phyloP scores from a whole-genome alignment of 2,113 vertebrate species.

The Vulpes vulpes region DNA sequence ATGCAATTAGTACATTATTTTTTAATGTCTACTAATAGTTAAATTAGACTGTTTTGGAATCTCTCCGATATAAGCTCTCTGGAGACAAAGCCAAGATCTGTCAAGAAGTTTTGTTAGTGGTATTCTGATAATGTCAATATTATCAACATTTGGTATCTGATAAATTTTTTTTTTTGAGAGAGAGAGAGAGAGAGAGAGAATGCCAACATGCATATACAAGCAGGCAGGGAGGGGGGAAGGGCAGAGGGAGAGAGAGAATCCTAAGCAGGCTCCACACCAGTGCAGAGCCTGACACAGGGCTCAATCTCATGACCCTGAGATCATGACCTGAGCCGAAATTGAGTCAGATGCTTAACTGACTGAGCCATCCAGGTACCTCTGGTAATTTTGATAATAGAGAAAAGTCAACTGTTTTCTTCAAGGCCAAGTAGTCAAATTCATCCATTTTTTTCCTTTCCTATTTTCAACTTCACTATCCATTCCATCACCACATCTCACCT shows the following conservation, averaged over 20 bases:
- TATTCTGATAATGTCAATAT: slow-evolving; percentile 32
- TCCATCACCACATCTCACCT: background rate
- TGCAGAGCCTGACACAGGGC: too few species aligned
- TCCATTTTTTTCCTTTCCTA: background rate
- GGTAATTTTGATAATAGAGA: background rate
- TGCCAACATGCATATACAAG: too few species aligned
- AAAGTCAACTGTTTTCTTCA: background rate
- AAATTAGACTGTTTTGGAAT: background rate
- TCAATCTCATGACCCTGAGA: too few species aligned
- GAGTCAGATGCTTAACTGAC: background rate
- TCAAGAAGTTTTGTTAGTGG: background rate
- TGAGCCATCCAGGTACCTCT: background rate
- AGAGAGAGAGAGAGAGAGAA: background rate
- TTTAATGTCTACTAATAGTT: slow-evolving; percentile 15
- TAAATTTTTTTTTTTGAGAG: background rate
- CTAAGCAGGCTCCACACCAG: too few species aligned
- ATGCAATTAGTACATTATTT: slow-evolving; percentile 45
- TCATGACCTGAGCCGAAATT: background rate
- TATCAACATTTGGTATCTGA: background rate
- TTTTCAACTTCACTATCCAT: background rate
- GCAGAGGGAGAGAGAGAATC: background rate
- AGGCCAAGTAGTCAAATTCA: background rate
- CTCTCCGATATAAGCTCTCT: background rate
- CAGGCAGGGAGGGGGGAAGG: too few species aligned
- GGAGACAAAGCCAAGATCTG: background rate